Conservation (phyloP, 2,888 invertebrate genomes). For the Sarcophaga rosellei region DNA sequence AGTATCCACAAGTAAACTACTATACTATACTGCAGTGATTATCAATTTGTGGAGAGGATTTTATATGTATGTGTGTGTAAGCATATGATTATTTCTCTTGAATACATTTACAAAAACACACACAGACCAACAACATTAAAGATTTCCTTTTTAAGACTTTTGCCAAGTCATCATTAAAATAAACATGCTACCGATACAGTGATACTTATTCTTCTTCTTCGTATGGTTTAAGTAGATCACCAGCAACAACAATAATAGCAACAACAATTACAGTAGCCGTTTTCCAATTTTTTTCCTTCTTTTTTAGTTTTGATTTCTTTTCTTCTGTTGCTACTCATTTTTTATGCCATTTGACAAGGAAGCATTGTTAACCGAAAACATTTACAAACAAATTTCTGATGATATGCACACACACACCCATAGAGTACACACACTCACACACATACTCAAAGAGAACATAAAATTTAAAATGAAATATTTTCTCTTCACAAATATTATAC, state of each 20-base stretch:
- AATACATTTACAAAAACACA: not conserved
- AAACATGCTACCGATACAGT: slow-evolving; percentile 42
- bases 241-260: not conserved
- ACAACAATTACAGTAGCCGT: slow-evolving; percentile 15
- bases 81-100: not conserved
- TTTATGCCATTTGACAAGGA: slow-evolving; percentile 47
- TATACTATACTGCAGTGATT: slow-evolving; percentile 47
- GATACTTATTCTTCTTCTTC: slow-evolving; percentile 11
- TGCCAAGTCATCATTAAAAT: slow-evolving; percentile 69
- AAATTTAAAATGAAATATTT: not conserved
- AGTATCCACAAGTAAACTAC: slow-evolving; percentile 13
- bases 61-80: not conserved
- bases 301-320: slow-evolving; percentile 31
- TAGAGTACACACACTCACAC: not conserved
- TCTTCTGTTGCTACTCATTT: slow-evolving; percentile 4
- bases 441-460: not conserved
- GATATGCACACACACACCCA: not conserved
- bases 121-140: slow-evolving; percentile 57
- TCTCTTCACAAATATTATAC: not conserved
- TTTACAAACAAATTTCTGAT: slow-evolving; percentile 47
- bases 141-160: slow-evolving; percentile 67
- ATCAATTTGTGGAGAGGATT: slow-evolving; percentile 33
- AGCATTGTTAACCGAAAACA: slow-evolving; percentile 54
- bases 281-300: not conserved
- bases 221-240: no score